A percentile compares a stretch with the other conserved stretches of the same genome.
phyloP scores from a whole-genome alignment of 2,888 invertebrate genomes.

The Acrobasis suavella region DNA sequence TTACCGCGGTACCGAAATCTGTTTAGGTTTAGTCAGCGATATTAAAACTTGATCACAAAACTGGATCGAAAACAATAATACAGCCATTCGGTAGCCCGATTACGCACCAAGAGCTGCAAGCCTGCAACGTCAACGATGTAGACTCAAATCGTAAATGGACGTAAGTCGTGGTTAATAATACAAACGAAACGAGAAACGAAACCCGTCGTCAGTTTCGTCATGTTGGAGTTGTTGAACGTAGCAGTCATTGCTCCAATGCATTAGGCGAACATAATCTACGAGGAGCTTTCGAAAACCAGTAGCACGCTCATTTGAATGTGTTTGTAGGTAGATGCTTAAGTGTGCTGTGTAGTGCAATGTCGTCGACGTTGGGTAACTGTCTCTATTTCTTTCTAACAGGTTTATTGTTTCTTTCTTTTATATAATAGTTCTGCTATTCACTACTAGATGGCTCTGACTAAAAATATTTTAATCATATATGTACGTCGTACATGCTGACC shows the following conservation, averaged over 20 bases:
- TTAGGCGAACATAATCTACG: slow-evolving; percentile 32
- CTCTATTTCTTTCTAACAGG: slow-evolving; percentile 9
- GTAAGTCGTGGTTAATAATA: not conserved
- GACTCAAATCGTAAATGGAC: not conserved
- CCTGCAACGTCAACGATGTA: no score
- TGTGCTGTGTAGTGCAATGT: not conserved
- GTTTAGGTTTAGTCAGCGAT: no score
- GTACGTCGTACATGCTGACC: no score
- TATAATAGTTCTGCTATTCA: slow-evolving; percentile 14
- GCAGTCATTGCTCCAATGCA: slow-evolving; percentile 38
- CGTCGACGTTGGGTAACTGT: not conserved
- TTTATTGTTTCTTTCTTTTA: slow-evolving; percentile 3
- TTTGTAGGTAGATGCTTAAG: not conserved
- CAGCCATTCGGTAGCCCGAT: no score
- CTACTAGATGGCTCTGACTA: slow-evolving; percentile 30
- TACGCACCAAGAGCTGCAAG: no score
- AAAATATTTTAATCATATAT: no score
- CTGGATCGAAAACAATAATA: no score
- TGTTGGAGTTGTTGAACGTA: slow-evolving; percentile 31
- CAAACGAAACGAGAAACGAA: not conserved
- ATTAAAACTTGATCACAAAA: no score
- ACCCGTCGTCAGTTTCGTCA: slow-evolving; percentile 21
- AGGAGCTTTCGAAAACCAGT: slow-evolving; percentile 10
- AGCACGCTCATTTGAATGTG: not conserved
- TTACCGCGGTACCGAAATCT: no score